Percentiles rank a stretch among this genome's conserved stretches.
Evolutionary conservation across 2,888 invertebrate genomes (phyloP).

Genomic region (Ethmia dodecea): DNA sequence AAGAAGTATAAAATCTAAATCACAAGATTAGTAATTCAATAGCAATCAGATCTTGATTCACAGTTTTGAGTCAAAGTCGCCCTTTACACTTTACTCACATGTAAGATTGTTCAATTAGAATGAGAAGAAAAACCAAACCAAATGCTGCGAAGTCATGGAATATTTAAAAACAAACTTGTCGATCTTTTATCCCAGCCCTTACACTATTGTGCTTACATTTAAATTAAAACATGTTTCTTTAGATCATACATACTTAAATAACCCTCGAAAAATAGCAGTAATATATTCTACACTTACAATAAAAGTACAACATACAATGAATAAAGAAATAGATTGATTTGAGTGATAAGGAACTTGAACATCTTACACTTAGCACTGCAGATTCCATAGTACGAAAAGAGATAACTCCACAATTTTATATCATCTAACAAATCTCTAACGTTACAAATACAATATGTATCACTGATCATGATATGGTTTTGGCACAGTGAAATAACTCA

Average conservation of each 20-base stretch:
- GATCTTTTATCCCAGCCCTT: constrained; percentile 51
- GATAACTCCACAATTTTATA: constrained; percentile 20
- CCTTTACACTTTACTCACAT: constrained; percentile 26
- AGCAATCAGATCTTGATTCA: constrained; percentile 61
- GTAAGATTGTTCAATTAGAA: constrained; percentile 21
- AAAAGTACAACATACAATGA: constrained; percentile 37
- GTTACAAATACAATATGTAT: constrained; percentile 47
- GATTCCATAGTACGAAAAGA: constrained; percentile 15
- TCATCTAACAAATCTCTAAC: constrained; percentile 22
- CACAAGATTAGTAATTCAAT: constrained; percentile 69
- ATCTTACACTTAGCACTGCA: constrained; percentile 40
- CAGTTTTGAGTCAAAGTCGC: constrained; percentile 39
- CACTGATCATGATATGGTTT: constrained; percentile 70
- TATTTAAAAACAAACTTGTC: constrained; percentile 37
- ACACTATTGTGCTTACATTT: constrained; percentile 67
- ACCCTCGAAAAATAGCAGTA: constrained; percentile 70
- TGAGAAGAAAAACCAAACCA: constrained; percentile 37
- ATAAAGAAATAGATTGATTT: constrained; percentile 40
- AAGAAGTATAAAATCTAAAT: constrained; percentile 78
- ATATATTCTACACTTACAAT: constrained; percentile 54
- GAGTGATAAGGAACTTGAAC: constrained; percentile 61
- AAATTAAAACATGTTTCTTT: constrained; percentile 52
- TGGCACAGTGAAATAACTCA: constrained; percentile 51
- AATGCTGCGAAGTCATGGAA: constrained; percentile 14
- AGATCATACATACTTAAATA: constrained; percentile 51